Percentiles rank a stretch among this genome's conserved stretches.
Conservation (phyloP, 2,888 invertebrate species). For the Patella ulyssiponensis region DNA sequence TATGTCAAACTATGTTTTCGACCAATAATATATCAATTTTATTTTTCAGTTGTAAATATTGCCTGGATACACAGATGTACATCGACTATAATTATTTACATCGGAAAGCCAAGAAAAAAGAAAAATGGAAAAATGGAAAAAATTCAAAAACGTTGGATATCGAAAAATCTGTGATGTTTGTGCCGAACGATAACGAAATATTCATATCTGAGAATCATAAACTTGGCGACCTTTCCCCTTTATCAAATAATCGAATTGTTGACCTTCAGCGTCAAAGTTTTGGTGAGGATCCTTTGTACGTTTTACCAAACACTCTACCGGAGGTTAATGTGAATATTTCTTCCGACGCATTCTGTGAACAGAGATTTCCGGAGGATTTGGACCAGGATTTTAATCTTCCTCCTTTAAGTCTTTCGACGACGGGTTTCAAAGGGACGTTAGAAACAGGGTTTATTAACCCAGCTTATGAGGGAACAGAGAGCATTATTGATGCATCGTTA, state of each 20-base stretch:
- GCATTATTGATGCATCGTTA: conserved; percentile 11
- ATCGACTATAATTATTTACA: conserved; percentile 9
- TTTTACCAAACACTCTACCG: background rate
- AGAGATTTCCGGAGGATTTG: background rate
- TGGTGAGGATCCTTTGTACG: background rate
- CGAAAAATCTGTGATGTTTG: background rate
- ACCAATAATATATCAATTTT: background rate
- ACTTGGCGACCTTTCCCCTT: background rate
- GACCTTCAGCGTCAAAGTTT: background rate
- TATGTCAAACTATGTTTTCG: background rate
- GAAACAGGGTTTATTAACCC: conserved; percentile 23
- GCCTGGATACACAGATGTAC: background rate
- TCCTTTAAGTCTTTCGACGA: background rate
- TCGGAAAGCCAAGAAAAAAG: conserved; percentile 5
- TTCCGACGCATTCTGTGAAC: background rate
- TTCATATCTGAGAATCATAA: background rate
- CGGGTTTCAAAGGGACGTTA: background rate
- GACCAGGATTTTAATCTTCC: background rate
- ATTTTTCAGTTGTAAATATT: background rate
- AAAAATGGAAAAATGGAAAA: conserved; percentile 11
- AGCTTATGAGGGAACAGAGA: conserved; percentile 22
- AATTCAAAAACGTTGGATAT: background rate
- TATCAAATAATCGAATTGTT: background rate
- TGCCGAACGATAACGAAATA: background rate
- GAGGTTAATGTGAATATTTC: background rate